These are phyloP conservation scores for Porphyrio hochstetteri DNA, from an alignment of 2,113 vertebrate species.

Conservation along the genomic window DNA sequence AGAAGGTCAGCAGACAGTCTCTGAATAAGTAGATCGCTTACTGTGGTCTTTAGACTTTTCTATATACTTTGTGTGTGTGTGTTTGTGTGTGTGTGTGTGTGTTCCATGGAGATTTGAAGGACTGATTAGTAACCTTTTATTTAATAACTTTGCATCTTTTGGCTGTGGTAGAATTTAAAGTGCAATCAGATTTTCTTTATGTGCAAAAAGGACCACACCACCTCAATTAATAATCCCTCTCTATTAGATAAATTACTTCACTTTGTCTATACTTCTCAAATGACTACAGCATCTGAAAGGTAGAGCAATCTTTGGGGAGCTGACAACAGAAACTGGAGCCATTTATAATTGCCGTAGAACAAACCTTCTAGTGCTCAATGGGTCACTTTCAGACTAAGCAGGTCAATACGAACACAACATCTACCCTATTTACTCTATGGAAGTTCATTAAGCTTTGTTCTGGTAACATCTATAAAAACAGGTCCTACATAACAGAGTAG, in stretches of 20 bases:
- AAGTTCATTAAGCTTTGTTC: neutral
- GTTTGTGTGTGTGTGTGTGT: too few relatives aligned
- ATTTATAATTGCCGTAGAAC: neutral
- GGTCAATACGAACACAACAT: neutral
- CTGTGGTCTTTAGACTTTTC: neutral
- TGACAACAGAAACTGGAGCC: neutral
- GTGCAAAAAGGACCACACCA: neutral
- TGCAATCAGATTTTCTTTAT: slow-evolving; percentile 19
- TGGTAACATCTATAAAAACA: neutral
- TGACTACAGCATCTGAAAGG: neutral
- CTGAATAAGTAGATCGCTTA: slow-evolving; percentile 37
- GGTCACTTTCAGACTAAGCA: neutral
- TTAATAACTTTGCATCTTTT: slow-evolving; percentile 49
- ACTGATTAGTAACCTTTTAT: slow-evolving; percentile 53
- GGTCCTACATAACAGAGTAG: neutral
- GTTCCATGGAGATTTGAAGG: slow-evolving; percentile 26
- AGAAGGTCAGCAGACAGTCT: slow-evolving; percentile 53
- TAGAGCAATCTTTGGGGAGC: neutral
- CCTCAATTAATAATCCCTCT: slow-evolving; percentile 43
- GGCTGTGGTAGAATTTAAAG: slow-evolving; percentile 41
- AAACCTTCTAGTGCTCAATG: rapidly evolving
- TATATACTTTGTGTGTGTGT: neutral
- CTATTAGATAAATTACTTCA: slow-evolving; percentile 39
- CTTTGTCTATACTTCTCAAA: slow-evolving; percentile 40
- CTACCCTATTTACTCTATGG: neutral